Evolutionary conservation across 2,888 invertebrate species (phyloP).

Genomic region (Frankliniella fusca): DNA sequence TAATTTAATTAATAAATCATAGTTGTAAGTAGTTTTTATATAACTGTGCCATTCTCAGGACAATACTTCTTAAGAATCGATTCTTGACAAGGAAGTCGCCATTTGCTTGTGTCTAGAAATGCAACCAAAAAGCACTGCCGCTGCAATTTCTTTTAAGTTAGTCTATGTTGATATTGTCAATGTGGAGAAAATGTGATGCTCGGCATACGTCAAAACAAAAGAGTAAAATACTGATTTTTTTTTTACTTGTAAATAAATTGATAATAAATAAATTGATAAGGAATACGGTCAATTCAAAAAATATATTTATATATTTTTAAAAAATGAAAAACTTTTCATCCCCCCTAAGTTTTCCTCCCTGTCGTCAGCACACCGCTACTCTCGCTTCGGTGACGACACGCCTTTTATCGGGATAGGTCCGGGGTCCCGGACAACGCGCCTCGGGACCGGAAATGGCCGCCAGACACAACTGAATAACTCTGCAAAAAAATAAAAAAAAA

Average conservation of each 20-base stretch:
- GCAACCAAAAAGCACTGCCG: slow-evolving; percentile 6
- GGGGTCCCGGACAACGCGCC: no score
- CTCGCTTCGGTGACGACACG: no score
- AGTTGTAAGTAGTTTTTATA: slow-evolving; percentile 2
- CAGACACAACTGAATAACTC: no score
- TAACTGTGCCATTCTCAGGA: slow-evolving; percentile 1
- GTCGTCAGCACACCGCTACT: no score
- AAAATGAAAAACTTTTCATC: not conserved
- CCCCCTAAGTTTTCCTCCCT: no score
- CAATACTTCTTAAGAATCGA: slow-evolving; percentile 26
- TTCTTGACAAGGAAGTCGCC: slow-evolving; percentile 18
- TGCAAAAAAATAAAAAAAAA: no score
- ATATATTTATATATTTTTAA: no score
- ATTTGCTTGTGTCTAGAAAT: not conserved
- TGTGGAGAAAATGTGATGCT: not conserved
- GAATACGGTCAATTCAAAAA: not conserved
- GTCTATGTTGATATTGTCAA: not conserved
- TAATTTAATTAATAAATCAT: slow-evolving; percentile 2
- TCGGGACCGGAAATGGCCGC: no score
- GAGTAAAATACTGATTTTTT: not conserved
- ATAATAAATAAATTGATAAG: not conserved
- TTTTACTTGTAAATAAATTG: not conserved
- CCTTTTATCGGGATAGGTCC: no score
- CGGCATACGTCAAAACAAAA: not conserved
- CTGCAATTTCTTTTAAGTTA: not conserved